A percentile compares a stretch with the other conserved stretches of the same genome.
These are phyloP conservation scores for Euthynnus affinis DNA, from an alignment of 2,797 vertebrate genomes.

Conservation along the genomic window DNA sequence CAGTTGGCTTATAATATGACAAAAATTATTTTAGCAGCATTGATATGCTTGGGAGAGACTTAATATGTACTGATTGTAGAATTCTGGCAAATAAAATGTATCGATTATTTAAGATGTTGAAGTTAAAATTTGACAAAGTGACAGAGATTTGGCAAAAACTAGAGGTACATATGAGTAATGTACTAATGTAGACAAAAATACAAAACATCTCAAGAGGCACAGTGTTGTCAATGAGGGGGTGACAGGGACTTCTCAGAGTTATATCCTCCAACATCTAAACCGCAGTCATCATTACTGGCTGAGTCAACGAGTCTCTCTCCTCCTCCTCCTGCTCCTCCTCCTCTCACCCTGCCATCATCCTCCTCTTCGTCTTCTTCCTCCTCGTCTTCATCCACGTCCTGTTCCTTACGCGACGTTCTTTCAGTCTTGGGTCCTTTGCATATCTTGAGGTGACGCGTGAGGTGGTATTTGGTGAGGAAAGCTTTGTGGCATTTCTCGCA, in stretches of 20 bases:
- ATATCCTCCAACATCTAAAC: slow-evolving; percentile 80
- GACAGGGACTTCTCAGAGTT: slow-evolving; percentile 83
- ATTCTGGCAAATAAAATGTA: slow-evolving; percentile 13
- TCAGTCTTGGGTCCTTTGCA: slow-evolving; percentile 94
- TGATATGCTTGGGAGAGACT: slow-evolving; percentile 24
- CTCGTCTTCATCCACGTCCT: slow-evolving; percentile 81
- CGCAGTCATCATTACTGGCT: slow-evolving; percentile 78
- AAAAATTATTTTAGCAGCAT: slow-evolving; percentile 54
- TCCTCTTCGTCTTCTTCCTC: slow-evolving; percentile 74
- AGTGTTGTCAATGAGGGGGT: slow-evolving; percentile 74
- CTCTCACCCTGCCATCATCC: slow-evolving; percentile 27
- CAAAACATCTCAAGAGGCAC: slow-evolving; percentile 56
- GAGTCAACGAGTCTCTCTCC: slow-evolving; percentile 69
- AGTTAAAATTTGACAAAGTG: slow-evolving; percentile 2
- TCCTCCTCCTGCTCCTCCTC: slow-evolving; percentile 51
- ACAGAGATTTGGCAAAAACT: slow-evolving; percentile 48
- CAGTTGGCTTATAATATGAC: slow-evolving; percentile 17
- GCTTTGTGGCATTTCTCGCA: slow-evolving; percentile 98
- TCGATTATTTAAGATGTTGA: background rate
- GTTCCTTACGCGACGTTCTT: slow-evolving; percentile 85
- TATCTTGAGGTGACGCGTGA: slow-evolving; percentile 98
- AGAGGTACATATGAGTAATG: slow-evolving; percentile 49
- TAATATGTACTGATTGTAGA: background rate
- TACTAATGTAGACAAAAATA: slow-evolving; percentile 65
- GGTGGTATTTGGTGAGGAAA: slow-evolving; percentile 98